Base-by-base conservation (phyloP, 2,888 invertebrate species). In the Ormyrus thymus region DNA sequence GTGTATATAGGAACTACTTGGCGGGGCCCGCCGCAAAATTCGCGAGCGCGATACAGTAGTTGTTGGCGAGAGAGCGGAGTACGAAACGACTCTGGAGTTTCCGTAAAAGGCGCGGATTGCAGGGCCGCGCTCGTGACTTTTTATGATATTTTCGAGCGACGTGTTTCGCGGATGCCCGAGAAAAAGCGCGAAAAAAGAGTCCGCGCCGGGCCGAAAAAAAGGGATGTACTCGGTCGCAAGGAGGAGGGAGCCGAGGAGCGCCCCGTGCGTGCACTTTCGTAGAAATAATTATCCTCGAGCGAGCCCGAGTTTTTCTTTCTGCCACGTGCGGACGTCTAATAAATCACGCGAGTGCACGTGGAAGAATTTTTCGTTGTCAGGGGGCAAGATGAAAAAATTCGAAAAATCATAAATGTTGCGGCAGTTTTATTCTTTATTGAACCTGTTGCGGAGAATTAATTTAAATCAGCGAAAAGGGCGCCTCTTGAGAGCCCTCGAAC, bases 121-220 rank as follows among this genome's bases (percentile, higher is more conserved):
- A 46, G 64, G 29, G 29, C 29, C 29, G 29, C 29, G 29, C 15
- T 45, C 45, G 7, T n/a, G 45, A 46, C 53, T 61, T 75, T 75
- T 75, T 75, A 75, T 68, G 75, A 68, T 61, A 75, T 50, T 66
- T 56, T 59, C 59, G 59, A 66, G 10, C 13, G 43, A 6, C 45
- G 15, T 43, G 61, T 43, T 15, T 29, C 61, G 71, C 61, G 61
- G 43, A 29, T 4, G 29, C 62, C 7, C 68, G 68, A 53, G 29
- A 29, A 29, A 29, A 29, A 29, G 29, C 29, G 29, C 29, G 29
- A 29, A 29, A 29, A 29, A 29, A 29, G 3, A 4, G 29, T 29
- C 29, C 29, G 29, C 1, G 29, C 29, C 29, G 4, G 29, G 3
- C 29, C 29, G 0, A 29, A 29, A 29, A 29, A 29, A 29, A 29